Evolutionary conservation across 2,888 invertebrate genomes (phyloP).

Genomic region (Synergus gifuensis): DNA sequence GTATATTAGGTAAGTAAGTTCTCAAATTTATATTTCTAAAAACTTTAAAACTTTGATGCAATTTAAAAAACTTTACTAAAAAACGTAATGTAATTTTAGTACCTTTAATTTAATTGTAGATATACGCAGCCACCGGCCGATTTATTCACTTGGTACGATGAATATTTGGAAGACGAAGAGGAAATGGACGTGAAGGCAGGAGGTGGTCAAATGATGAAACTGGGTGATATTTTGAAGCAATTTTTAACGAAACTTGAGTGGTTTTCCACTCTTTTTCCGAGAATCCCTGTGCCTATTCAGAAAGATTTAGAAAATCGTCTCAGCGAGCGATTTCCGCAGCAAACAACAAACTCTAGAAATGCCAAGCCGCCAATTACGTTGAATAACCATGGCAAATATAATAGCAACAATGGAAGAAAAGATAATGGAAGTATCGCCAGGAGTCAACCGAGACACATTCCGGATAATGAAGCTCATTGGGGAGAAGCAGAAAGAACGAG

Average conservation of each 20-base stretch:
- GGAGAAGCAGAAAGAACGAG: conserved; percentile 77
- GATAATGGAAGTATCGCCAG: conserved; percentile 69
- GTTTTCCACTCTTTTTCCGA: conserved; percentile 98
- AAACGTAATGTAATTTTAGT: neutral
- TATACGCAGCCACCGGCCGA: conserved; percentile 98
- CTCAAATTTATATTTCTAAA: conserved; percentile 65
- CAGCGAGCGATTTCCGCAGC: conserved; percentile 81
- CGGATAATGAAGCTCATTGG: conserved; percentile 76
- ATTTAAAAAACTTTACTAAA: neutral
- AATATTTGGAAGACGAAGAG: conserved; percentile 97
- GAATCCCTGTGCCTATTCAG: conserved; percentile 98
- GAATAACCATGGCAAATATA: conserved; percentile 74
- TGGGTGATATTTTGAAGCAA: conserved; percentile 95
- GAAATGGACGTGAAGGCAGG: conserved; percentile 99
- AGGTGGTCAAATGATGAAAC: conserved; percentile 94
- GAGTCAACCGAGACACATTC: conserved; percentile 73
- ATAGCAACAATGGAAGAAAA: conserved; percentile 66
- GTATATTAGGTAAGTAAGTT: conserved; percentile 83
- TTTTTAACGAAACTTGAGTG: conserved; percentile 98
- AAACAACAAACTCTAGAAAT: conserved; percentile 75
- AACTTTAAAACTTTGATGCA: neutral
- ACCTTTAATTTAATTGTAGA: conserved; percentile 78
- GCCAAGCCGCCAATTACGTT: conserved; percentile 75
- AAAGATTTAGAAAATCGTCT: conserved; percentile 92
- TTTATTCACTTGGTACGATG: conserved; percentile 97